Evolutionary conservation across 2,113 vertebrate genomes (phyloP), one percentile per base, ranked within the genome.

Genomic region (Caranx melampygus): DNA sequence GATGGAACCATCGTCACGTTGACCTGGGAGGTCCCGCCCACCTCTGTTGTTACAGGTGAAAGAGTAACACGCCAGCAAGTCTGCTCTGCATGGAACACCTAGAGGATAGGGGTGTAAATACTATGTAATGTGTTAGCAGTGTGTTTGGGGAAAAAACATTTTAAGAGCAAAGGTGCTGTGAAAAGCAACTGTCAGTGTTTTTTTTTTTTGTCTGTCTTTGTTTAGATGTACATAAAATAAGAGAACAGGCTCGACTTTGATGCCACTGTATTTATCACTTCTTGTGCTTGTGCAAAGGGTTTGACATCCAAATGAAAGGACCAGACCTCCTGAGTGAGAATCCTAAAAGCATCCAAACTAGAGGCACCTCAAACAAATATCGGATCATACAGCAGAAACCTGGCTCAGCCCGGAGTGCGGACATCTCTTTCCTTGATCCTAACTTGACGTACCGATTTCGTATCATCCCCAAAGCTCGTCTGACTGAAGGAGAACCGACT

Each of bases 291-390:
- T 42, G 2, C 40, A 13, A 79, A 95, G 94, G 92, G 2, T 95
- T 95, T 66, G 75, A 88, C 72, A 79, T 94, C 54, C 92, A 94
- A 78, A 85, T 94, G 92, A 92, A 82, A 72, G 93, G 93, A n/a
- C 89, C 93, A 2, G 71, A 75, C 31, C 84, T 89, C 5, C 12
- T 40, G 7, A 69, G 33, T 9, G 49, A 55, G 15, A 58, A 42
- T 26, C 47, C 1, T 0, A 51, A 52, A 6, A 37, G 2, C 16
- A 58, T 3, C 31, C 61, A 44, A 26, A 62, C 14, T 6, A 74
- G 40, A 72, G 40, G 63, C 59, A 61, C 42, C 16, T 45, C 80
- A 0, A 15, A 84, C 8, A 6, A 1, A 0, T 95, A 80, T 14
- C 51, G 8, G 13, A 89, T 79, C 65, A 84, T 95, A 33, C 72